A percentile compares a stretch with the other conserved stretches of the same genome.
Evolutionary conservation across 2,113 vertebrate genomes (phyloP).

Genomic region (Solea senegalensis): DNA sequence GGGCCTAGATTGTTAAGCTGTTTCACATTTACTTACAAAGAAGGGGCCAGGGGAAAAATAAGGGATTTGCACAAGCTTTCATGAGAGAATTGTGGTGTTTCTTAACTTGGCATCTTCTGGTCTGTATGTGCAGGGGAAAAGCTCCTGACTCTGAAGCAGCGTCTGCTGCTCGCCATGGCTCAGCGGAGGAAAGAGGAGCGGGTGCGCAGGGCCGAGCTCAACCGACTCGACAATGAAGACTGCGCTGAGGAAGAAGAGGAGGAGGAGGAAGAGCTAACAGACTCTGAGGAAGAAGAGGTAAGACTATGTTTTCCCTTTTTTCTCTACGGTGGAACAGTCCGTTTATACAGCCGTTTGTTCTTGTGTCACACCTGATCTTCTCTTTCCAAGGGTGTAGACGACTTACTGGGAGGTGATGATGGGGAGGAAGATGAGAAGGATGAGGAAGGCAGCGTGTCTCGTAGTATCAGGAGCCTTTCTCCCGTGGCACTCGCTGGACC

Average conservation of each 20-base stretch:
- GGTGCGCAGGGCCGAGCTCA: constrained; percentile 85
- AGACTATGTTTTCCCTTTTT: background rate
- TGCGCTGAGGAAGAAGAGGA: constrained; percentile 87
- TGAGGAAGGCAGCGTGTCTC: constrained; percentile 72
- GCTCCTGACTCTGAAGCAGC: constrained; percentile 90
- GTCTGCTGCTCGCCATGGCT: constrained; percentile 96
- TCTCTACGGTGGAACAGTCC: background rate
- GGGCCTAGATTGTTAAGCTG: background rate
- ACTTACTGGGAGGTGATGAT: constrained; percentile 81
- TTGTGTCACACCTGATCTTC: background rate
- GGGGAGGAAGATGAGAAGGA: constrained; percentile 73
- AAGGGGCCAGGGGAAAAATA: too few species aligned
- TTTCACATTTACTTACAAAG: too few species aligned
- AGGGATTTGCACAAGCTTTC: too few species aligned
- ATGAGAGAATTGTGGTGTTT: background rate
- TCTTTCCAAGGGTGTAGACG: constrained; percentile 81
- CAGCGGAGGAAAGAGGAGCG: constrained; percentile 88
- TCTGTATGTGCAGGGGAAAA: constrained; percentile 85
- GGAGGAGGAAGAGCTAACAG: constrained; percentile 91
- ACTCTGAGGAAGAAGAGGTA: constrained; percentile 83
- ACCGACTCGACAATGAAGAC: constrained; percentile 94
- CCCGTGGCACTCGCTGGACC: constrained; percentile 58
- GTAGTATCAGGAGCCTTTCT: constrained; percentile 74
- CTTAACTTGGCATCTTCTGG: background rate
- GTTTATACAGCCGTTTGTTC: background rate